A percentile compares a stretch with the other conserved stretches of the same genome.
These are phyloP conservation scores for Macrosiphum euphorbiae DNA, from an alignment of 2,888 invertebrate genomes.

Conservation along the genomic window DNA sequence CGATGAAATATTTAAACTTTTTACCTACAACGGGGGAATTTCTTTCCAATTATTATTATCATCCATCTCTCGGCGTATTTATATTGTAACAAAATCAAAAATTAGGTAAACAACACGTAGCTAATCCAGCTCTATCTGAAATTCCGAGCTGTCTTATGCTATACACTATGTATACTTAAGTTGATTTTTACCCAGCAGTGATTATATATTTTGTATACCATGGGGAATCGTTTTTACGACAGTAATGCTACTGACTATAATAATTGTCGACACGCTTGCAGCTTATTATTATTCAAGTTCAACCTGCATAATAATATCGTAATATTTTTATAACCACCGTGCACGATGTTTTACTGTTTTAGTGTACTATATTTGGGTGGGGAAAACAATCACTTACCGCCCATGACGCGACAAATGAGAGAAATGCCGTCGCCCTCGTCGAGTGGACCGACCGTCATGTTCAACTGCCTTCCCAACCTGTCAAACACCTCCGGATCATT, in stretches of 20 bases:
- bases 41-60: neutral
- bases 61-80: neutral
- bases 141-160: neutral
- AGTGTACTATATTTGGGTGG: neutral
- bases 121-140: neutral
- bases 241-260: too few species aligned
- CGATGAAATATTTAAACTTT: neutral
- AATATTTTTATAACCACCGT: neutral
- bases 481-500: constrained; percentile 88
- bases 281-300: neutral
- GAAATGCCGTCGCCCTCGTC: constrained; percentile 88
- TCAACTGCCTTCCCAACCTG: constrained; percentile 85
- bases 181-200: neutral
- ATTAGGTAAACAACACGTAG: neutral
- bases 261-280: too few species aligned
- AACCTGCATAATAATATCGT: neutral
- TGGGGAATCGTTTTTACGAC: too few species aligned
- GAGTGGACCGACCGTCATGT: constrained; percentile 85
- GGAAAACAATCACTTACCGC: constrained; percentile 76
- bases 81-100: neutral
- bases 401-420: constrained; percentile 87
- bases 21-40: neutral
- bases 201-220: neutral
- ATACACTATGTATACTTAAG: neutral
- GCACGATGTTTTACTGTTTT: neutral